Conservation (phyloP, 2,113 vertebrate species). For the Cephalophus harveyi region DNA sequence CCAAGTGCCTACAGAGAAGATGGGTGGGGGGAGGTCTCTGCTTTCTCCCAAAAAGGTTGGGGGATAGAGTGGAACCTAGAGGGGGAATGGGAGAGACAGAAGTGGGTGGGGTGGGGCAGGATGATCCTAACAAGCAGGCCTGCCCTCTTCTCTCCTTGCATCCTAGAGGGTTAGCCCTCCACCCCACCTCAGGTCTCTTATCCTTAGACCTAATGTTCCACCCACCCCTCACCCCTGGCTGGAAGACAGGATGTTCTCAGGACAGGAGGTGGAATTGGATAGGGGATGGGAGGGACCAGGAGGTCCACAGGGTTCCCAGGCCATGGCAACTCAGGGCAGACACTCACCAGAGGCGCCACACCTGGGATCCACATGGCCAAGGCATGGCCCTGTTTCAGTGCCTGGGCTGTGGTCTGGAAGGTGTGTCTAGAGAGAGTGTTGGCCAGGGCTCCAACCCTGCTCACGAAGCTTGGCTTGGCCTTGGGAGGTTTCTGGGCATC, state of each 20-base stretch:
- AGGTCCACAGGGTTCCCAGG: neutral
- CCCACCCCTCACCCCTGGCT: neutral
- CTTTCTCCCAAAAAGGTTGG: neutral
- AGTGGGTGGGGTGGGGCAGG: neutral
- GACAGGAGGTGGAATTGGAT: no score
- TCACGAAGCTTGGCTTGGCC: conserved; percentile 57
- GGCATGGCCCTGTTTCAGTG: conserved; percentile 78
- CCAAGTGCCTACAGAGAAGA: neutral
- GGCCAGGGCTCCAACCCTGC: conserved; percentile 74
- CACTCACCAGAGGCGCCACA: conserved; percentile 77
- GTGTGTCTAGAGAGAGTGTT: conserved; percentile 67
- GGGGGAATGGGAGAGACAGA: neutral
- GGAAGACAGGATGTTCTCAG: neutral
- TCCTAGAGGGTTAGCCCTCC: neutral
- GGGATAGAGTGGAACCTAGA: neutral
- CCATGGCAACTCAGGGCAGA: neutral
- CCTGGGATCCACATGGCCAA: conserved; percentile 78
- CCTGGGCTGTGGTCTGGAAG: conserved; percentile 75
- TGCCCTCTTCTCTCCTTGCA: neutral
- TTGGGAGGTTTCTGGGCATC: neutral
- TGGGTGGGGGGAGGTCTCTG: neutral
- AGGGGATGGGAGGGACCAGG: neutral
- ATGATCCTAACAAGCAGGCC: neutral
- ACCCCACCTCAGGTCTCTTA: neutral
- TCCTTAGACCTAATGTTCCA: neutral